Evolutionary conservation across 1,140 invertebrate species (phyloP).

Genomic region (Procambarus virginalis): DNA sequence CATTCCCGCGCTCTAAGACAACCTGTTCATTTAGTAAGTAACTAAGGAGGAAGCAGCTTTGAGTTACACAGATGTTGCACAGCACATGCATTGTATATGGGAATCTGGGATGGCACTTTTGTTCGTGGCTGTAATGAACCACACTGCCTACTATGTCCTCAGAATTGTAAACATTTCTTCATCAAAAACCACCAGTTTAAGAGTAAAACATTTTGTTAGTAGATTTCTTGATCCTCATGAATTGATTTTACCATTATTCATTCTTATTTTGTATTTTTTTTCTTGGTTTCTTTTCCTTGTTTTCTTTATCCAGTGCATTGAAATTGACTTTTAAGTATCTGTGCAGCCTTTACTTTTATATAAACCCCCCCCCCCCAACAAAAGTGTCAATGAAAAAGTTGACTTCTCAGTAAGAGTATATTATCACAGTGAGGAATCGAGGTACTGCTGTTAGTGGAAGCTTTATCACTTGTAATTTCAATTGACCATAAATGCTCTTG

Average conservation of each 20-base stretch:
- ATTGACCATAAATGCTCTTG: too few relatives aligned
- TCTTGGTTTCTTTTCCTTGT: too few relatives aligned
- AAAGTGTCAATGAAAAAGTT: too few relatives aligned
- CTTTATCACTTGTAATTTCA: too few relatives aligned
- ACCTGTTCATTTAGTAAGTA: slow-evolving; percentile 66
- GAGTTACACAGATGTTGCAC: slow-evolving; percentile 35
- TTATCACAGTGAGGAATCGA: too few relatives aligned
- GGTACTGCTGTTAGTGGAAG: too few relatives aligned
- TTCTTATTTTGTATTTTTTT: too few relatives aligned
- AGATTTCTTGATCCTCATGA: neutral
- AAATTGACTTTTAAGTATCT: too few relatives aligned
- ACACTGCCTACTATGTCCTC: slow-evolving; percentile 10
- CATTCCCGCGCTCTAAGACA: slow-evolving; percentile 55
- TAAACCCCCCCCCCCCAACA: too few relatives aligned
- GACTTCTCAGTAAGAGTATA: too few relatives aligned
- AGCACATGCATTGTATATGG: slow-evolving; percentile 45
- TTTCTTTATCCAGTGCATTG: too few relatives aligned
- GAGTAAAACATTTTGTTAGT: neutral
- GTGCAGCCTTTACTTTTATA: too few relatives aligned
- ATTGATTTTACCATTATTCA: neutral
- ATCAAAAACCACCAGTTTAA: neutral
- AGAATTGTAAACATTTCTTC: neutral
- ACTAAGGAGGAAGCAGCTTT: slow-evolving; percentile 11
- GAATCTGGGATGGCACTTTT: neutral
- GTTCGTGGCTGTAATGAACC: neutral